A percentile compares a stretch with the other conserved stretches of the same genome.
These are phyloP conservation scores for Bilobella aurantiaca DNA, from an alignment of 1,140 invertebrate species.

Conservation along the genomic window DNA sequence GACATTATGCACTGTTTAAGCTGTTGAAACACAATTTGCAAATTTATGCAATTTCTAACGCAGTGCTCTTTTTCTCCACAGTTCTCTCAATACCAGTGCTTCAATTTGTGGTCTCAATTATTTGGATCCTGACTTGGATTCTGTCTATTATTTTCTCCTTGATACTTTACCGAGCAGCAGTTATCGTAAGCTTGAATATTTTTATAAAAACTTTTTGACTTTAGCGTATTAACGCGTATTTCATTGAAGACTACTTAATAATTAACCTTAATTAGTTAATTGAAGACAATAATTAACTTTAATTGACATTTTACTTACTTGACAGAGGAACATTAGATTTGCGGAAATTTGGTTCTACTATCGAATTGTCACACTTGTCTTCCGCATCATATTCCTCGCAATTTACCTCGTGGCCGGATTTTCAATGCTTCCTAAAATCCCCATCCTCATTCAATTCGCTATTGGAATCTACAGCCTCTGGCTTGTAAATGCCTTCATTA, in stretches of 20 bases:
- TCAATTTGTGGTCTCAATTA: background rate
- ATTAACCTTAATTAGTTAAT: too few species aligned
- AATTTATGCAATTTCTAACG: background rate
- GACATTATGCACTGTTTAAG: too few species aligned
- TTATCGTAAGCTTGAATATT: background rate
- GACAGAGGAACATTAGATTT: background rate
- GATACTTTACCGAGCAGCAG: background rate
- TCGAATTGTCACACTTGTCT: background rate
- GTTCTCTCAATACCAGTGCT: background rate
- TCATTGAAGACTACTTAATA: too few species aligned
- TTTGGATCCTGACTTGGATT: background rate
- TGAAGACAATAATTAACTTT: too few species aligned
- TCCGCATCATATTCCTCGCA: constrained; percentile 5
- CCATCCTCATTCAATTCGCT: background rate
- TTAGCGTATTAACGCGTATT: too few species aligned
- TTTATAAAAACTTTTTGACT: background rate
- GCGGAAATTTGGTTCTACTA: constrained; percentile 1
- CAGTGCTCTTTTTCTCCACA: background rate
- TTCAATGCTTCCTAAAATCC: constrained; percentile 1
- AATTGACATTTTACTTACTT: background rate
- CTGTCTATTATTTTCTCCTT: background rate
- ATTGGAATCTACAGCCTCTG: background rate
- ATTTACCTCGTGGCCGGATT: constrained; percentile 1
- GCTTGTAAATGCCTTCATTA: background rate
- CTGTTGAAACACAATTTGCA: background rate